Evolutionary conservation across 2,797 vertebrate species (phyloP), one percentile per base, ranked within the genome.

Genomic region (Lacerta viridis): DNA sequence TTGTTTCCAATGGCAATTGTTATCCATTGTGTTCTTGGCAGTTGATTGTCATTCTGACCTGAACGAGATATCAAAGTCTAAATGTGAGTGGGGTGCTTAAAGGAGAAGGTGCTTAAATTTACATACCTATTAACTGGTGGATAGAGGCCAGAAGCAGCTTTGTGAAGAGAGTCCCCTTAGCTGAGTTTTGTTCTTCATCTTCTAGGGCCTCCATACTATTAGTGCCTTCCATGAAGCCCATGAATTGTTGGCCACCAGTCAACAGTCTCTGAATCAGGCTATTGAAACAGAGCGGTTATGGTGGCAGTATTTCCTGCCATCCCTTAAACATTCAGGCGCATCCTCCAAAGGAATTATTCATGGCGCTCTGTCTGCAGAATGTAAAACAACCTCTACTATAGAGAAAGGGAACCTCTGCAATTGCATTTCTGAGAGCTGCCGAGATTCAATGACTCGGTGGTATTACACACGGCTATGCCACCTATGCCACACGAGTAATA

Each of bases 311-410:
- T 2, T 1, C 20, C 55, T 25, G 27, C 6, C 82, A 86, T 4
- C 72, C 36, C 2, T 46, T 41, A 87, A 50, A 2, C 3, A 86
- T 80, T 86, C 72, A 79, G 25, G 33, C 55, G 83, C 36, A 75
- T 11, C n/a, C 23, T 87, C 5, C 4, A n/a, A 50, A 84, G 64
- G 68, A 87, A 71, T 20, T 5, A 69, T 43, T 85, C 41, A 20
- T 36, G 39, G 33, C 15, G 0, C 25, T 83, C 17, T 78, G 27
- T n/a, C 89, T 85, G 87, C 84, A 82, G 75, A 93, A 84, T 69
- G 39, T 88, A 3, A 25, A 87, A 83, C 64, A 85, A 91, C 87
- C 39, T 39, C 93, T 86, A 84, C 87, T 89, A 91, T 79, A 71
- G 77, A 4, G 80, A 91, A 92, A 87, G 64, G 36, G 66, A 43